Conservation (phyloP, 2,797 vertebrate species). For the Prunella strophiata region DNA sequence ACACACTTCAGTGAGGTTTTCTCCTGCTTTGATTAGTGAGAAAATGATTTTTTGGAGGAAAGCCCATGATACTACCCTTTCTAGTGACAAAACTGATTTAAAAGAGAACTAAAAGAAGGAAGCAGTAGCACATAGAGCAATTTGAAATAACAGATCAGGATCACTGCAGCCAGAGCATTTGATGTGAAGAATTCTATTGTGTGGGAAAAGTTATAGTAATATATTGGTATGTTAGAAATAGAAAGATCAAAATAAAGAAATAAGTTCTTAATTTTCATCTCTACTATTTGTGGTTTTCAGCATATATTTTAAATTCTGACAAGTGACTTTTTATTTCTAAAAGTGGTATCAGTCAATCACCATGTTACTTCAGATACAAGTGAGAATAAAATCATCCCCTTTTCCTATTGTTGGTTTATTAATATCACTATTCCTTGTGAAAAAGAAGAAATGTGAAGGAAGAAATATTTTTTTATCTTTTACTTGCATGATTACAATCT, state of each 20-base stretch:
- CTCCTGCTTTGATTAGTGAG: conserved; percentile 16
- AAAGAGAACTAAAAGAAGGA: conserved; percentile 32
- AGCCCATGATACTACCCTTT: neutral
- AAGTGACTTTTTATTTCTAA: conserved; percentile 19
- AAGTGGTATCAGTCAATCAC: neutral
- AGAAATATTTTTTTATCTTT: conserved; percentile 5
- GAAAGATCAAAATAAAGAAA: neutral
- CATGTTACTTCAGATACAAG: neutral
- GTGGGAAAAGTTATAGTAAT: neutral
- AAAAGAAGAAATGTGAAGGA: conserved; percentile 12
- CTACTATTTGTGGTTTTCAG: neutral
- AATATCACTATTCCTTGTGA: conserved; percentile 17
- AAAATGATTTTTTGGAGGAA: conserved; percentile 23
- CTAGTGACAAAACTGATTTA: conserved; percentile 30
- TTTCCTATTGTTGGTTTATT: conserved; percentile 43
- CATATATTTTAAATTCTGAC: conserved; percentile 21
- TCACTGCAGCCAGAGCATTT: neutral
- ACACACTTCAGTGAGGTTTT: conserved; percentile 17
- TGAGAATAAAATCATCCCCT: conserved; percentile 9
- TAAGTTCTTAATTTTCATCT: conserved; percentile 31
- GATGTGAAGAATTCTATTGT: neutral
- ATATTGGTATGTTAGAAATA: neutral
- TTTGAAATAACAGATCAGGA: neutral
- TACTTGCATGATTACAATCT: conserved; percentile 24
- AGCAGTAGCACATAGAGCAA: neutral